Percentiles rank a stretch among this genome's conserved stretches.
Conservation (phyloP, 1,140 invertebrate species). For the Drosophila tropicalis region DNA sequence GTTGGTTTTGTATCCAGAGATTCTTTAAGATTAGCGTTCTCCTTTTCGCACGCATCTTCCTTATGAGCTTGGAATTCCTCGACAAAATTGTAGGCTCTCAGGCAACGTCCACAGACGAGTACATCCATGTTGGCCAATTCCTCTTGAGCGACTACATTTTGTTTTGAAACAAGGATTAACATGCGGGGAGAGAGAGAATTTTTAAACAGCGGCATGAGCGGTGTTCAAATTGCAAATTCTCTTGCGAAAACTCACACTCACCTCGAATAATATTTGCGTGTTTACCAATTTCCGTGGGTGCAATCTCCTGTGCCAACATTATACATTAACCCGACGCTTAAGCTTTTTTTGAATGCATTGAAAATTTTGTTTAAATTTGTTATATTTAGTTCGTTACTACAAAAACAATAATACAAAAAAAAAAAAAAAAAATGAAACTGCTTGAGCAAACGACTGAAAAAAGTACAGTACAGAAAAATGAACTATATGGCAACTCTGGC, state of each 20-base stretch:
- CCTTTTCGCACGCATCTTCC: conserved; percentile 86
- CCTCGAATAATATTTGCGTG: conserved; percentile 88
- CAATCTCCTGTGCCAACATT: conserved; percentile 83
- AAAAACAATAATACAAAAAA: conserved; percentile 28
- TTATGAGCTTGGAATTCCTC: conserved; percentile 91
- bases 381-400: neutral
- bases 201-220: conserved; percentile 1
- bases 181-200: no score
- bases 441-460: conserved; percentile 44
- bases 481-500: conserved; percentile 52
- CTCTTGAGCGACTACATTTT: conserved; percentile 86
- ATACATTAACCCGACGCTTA: conserved; percentile 53
- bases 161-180: neutral
- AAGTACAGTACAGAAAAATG: conserved; percentile 69
- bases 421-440: conserved; percentile 47
- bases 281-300: conserved; percentile 87
- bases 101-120: conserved; percentile 91
- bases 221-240: conserved; percentile 15
- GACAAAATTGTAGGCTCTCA: conserved; percentile 90
- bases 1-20: conserved; percentile 90
- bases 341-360: conserved; percentile 37
- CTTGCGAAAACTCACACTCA: conserved; percentile 65
- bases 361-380: conserved; percentile 19
- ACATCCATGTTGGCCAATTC: conserved; percentile 90
- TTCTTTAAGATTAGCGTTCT: conserved; percentile 85